Percentiles rank a stretch among this genome's conserved stretches.
Evolutionary conservation across 2,113 vertebrate genomes (phyloP).

Genomic region (Athene cunicularia): DNA sequence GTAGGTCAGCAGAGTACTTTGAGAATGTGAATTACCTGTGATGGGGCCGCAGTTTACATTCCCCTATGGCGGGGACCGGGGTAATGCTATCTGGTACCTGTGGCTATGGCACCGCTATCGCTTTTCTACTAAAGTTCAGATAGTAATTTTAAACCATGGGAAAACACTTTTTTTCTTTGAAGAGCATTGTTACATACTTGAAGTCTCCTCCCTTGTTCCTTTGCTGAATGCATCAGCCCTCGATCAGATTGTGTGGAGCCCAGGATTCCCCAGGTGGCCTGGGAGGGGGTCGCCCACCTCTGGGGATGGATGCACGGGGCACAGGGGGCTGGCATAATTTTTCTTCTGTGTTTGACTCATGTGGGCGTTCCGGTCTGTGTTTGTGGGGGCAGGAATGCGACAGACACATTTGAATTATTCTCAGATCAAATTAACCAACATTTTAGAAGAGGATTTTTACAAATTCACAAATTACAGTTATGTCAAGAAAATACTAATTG

Average conservation of each 20-base stretch:
- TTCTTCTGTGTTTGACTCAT: not conserved
- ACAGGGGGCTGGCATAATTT: not conserved
- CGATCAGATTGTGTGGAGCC: not conserved
- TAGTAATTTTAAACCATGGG: constrained; percentile 66
- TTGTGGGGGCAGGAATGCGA: not conserved
- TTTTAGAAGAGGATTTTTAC: not conserved
- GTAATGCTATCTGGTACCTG: not conserved
- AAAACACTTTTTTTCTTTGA: constrained; percentile 51
- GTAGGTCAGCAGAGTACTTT: not conserved
- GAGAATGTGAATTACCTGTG: constrained; percentile 10
- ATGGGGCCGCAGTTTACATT: not conserved
- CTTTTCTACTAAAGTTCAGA: constrained; percentile 41
- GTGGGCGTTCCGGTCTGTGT: not conserved
- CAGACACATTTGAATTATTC: not conserved
- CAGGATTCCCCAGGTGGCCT: rapidly evolving
- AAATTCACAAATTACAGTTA: constrained; percentile 26
- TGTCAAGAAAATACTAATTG: constrained; percentile 49
- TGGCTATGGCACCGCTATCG: not conserved
- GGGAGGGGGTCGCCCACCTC: not conserved
- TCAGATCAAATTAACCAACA: not conserved
- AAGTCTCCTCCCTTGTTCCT: not conserved
- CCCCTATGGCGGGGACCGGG: not conserved
- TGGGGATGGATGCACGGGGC: not conserved
- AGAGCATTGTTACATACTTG: not conserved
- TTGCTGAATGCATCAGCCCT: not conserved